Percentiles rank a stretch among this genome's conserved stretches.
Conservation (phyloP, 2,113 vertebrate species). For the Prochilodus magdalenae region DNA sequence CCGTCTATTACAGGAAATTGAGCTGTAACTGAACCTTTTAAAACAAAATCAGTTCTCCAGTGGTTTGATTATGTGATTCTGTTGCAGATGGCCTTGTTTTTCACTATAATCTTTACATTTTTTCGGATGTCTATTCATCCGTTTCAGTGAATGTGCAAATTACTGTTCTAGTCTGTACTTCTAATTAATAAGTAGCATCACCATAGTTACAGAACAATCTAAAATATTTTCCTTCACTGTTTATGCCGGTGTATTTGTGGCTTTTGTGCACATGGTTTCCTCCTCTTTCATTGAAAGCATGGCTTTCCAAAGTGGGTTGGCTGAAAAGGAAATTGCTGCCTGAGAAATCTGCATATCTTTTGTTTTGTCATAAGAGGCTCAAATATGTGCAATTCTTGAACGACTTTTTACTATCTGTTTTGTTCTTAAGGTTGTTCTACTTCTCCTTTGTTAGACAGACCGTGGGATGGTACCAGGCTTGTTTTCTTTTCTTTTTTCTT, state of each 20-base stretch:
- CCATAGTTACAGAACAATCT: not conserved
- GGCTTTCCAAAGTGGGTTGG: conserved; percentile 7
- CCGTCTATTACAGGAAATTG: conserved; percentile 1
- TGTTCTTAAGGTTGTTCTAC: not conserved
- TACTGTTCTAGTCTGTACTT: too few species aligned
- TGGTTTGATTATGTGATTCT: not conserved
- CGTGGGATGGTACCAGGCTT: not conserved
- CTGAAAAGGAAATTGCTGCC: conserved; percentile 12
- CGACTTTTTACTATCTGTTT: not conserved
- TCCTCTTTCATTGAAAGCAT: not conserved
- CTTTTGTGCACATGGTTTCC: conserved; percentile 15
- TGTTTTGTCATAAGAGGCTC: conserved; percentile 26
- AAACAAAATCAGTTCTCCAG: not conserved
- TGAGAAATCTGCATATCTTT: conserved; percentile 22
- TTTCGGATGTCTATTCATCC: not conserved
- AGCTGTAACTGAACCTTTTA: not conserved
- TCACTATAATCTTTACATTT: not conserved
- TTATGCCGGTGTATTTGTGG: conserved; percentile 1
- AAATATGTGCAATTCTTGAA: not conserved
- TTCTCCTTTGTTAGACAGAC: not conserved
- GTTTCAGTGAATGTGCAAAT: not conserved
- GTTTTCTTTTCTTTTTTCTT: not conserved
- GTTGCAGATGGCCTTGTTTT: not conserved
- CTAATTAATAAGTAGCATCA: too few species aligned
- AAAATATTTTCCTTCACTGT: conserved; percentile 10